A percentile compares a stretch with the other conserved stretches of the same genome.
These are phyloP conservation scores for Penaeus chinensis DNA, from an alignment of 1,140 invertebrate species.

Conservation along the genomic window DNA sequence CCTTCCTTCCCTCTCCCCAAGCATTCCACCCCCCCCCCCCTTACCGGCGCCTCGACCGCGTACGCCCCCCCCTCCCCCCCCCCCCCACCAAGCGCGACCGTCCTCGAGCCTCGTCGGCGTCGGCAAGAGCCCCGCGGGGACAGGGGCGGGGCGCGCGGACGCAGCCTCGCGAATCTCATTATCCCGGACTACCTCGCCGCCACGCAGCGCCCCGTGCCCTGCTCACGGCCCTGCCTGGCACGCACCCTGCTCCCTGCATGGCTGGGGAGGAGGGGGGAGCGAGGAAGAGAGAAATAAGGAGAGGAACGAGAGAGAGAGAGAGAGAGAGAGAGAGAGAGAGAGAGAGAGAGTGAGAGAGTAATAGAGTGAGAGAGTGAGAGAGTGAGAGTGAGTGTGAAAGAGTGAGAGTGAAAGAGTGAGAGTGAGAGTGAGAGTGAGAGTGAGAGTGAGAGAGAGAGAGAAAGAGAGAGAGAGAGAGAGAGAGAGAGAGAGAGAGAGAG, in stretches of 20 bases:
- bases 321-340: not conserved
- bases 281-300: not conserved
- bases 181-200: no score
- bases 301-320: not conserved
- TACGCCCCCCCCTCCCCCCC: no score
- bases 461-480: not conserved
- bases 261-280: not conserved
- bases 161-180: no score
- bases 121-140: no score
- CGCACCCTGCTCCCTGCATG: no score
- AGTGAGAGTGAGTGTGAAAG: constrained; percentile 26
- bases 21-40: no score
- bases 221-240: not conserved
- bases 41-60: no score
- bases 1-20: no score
- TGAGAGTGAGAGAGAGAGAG: not conserved
- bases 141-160: no score
- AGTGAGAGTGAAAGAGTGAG: not conserved
- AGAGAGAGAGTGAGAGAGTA: not conserved
- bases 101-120: no score
- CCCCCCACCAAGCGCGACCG: no score
- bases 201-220: no score
- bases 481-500: not conserved
- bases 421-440: not conserved
- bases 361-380: constrained; percentile 39